Conservation (phyloP, 1,140 invertebrate genomes). For the Eufriesea mexicana region DNA sequence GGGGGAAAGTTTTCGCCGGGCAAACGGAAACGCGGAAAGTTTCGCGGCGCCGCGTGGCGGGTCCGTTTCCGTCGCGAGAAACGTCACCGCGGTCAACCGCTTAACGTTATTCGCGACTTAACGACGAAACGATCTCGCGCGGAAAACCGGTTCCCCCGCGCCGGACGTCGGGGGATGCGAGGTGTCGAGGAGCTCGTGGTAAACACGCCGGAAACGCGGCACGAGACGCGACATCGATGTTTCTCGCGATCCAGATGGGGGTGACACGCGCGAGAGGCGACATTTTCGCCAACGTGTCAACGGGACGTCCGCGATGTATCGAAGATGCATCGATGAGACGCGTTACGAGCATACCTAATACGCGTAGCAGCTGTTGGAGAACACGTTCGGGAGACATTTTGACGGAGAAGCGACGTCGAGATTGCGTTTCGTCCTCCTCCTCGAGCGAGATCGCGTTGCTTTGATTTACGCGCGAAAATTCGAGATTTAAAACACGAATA, state of each 20-base stretch:
- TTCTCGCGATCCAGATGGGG: slow-evolving; percentile 41
- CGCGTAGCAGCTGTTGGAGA: neutral
- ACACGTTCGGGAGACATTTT: neutral
- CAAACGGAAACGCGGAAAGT: slow-evolving; percentile 27
- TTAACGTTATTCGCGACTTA: slow-evolving; percentile 41
- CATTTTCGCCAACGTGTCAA: slow-evolving; percentile 53
- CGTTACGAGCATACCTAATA: slow-evolving; percentile 6
- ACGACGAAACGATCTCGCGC: slow-evolving; percentile 13
- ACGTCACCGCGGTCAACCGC: slow-evolving; percentile 5
- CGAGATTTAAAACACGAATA: too few species aligned
- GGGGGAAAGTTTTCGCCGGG: neutral
- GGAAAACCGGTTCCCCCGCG: neutral
- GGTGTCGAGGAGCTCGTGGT: slow-evolving; percentile 19
- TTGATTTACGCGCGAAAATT: too few species aligned
- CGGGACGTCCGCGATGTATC: slow-evolving; percentile 44
- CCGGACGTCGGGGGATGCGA: slow-evolving; percentile 1
- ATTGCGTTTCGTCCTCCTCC: too few species aligned
- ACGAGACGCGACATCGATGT: neutral
- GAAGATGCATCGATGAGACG: slow-evolving; percentile 49
- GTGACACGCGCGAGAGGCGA: slow-evolving; percentile 49
- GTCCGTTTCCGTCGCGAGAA: neutral
- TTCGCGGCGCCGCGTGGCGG: slow-evolving; percentile 1
- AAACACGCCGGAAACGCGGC: neutral
- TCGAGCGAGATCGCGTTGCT: too few species aligned
- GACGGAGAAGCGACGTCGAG: neutral